These are phyloP conservation scores for Sycobia sp. DNA, from an alignment of 1,140 invertebrate species.

Conservation along the genomic window DNA sequence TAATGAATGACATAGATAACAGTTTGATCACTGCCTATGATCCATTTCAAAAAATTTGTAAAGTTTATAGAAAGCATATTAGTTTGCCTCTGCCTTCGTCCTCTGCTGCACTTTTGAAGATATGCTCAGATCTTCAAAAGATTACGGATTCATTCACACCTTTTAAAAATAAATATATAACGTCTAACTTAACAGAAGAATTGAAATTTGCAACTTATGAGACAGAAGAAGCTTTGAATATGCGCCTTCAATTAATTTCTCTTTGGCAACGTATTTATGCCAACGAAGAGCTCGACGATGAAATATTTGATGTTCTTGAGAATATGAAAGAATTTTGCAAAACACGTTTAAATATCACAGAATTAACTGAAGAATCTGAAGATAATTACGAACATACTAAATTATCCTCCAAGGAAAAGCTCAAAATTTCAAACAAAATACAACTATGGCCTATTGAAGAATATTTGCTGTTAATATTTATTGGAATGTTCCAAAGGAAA, in stretches of 20 bases:
- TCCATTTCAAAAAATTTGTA: slow-evolving; percentile 47
- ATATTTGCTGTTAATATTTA: slow-evolving; percentile 48
- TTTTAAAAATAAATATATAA: slow-evolving; percentile 26
- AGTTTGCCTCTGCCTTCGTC: slow-evolving; percentile 46
- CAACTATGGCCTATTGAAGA: slow-evolving; percentile 59
- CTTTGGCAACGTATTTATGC: slow-evolving; percentile 39
- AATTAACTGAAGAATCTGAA: slow-evolving; percentile 22
- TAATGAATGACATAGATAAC: slow-evolving; percentile 36
- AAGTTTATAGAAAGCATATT: slow-evolving; percentile 46
- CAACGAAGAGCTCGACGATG: slow-evolving; percentile 22
- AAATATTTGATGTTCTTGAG: slow-evolving; percentile 17
- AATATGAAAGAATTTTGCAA: slow-evolving; percentile 35
- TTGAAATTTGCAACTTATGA: slow-evolving; percentile 41
- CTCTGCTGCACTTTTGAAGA: slow-evolving; percentile 39
- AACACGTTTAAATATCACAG: slow-evolving; percentile 31
- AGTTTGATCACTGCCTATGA: slow-evolving; percentile 40
- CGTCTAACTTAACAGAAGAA: slow-evolving; percentile 26
- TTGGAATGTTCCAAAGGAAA: slow-evolving; percentile 40
- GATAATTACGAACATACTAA: background rate
- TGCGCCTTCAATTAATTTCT: slow-evolving; percentile 36
- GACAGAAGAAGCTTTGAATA: slow-evolving; percentile 21
- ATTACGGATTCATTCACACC: slow-evolving; percentile 36
- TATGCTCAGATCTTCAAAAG: slow-evolving; percentile 33
- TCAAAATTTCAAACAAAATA: slow-evolving; percentile 30
- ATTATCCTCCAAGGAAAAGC: slow-evolving; percentile 30